A percentile compares a stretch with the other conserved stretches of the same genome.
These are phyloP conservation scores for Shargacucullia verbasci DNA, from an alignment of 2,888 invertebrate species.

Conservation along the genomic window DNA sequence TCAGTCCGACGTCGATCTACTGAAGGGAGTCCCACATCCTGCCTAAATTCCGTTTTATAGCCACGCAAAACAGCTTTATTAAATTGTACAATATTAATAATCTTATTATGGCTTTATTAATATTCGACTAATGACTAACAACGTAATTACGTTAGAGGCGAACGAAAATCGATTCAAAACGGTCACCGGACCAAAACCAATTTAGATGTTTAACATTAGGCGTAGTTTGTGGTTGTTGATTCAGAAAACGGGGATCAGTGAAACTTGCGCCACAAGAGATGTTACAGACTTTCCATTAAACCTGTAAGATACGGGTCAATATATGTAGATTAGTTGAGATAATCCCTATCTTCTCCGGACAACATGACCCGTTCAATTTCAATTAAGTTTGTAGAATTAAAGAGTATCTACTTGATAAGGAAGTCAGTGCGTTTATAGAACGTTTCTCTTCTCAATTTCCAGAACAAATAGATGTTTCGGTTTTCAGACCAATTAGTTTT, in stretches of 20 bases:
- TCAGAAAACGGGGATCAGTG: conserved; percentile 10
- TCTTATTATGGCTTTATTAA: conserved; percentile 29
- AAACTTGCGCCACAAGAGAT: conserved; percentile 15
- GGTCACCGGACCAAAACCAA: conserved; percentile 30
- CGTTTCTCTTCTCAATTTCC: no score
- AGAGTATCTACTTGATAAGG: neutral
- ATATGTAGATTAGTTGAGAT: conserved; percentile 25
- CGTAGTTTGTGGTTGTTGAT: conserved; percentile 20
- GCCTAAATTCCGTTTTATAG: conserved; percentile 25
- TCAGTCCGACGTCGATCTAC: no score
- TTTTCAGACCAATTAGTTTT: no score
- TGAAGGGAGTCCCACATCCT: no score
- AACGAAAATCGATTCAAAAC: conserved; percentile 16
- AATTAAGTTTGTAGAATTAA: conserved; percentile 6
- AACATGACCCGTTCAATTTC: conserved; percentile 12
- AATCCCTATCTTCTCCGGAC: conserved; percentile 1
- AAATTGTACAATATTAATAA: conserved; percentile 40
- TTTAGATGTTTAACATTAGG: conserved; percentile 15
- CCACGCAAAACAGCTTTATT: conserved; percentile 41
- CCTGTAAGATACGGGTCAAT: conserved; percentile 26
- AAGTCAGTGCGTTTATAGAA: no score
- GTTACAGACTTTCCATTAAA: conserved; percentile 16
- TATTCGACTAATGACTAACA: conserved; percentile 26
- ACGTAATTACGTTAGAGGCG: conserved; percentile 25
- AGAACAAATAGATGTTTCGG: no score